These are phyloP conservation scores for Nebria ingens DNA, from an alignment of 1,140 invertebrate genomes.

Conservation along the genomic window DNA sequence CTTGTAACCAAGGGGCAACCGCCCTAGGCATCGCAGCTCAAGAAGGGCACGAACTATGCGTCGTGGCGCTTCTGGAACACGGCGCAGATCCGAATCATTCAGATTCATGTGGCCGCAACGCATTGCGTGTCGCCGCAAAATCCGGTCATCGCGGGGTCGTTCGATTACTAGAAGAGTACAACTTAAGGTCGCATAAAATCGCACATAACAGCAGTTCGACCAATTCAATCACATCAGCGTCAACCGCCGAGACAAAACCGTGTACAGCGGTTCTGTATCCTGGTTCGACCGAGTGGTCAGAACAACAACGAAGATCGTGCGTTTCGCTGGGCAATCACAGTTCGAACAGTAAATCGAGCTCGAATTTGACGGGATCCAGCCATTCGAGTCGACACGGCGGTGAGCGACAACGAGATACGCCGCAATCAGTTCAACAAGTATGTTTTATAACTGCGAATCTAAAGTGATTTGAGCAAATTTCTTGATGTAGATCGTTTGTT, in stretches of 20 bases:
- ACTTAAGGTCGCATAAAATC: constrained; percentile 24
- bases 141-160: constrained; percentile 64
- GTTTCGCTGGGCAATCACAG: constrained; percentile 60
- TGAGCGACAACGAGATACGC: constrained; percentile 4
- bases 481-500: constrained; percentile 12
- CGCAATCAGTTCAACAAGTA: constrained; percentile 5
- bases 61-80: constrained; percentile 71
- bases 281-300: constrained; percentile 41
- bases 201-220: constrained; percentile 43
- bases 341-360: constrained; percentile 59
- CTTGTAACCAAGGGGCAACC: constrained; percentile 89
- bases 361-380: constrained; percentile 49
- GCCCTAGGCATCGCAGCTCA: constrained; percentile 76
- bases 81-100: constrained; percentile 88
- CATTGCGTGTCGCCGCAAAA: constrained; percentile 65
- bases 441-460: background rate
- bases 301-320: constrained; percentile 57
- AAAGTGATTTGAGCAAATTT: background rate
- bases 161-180: constrained; percentile 50
- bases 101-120: constrained; percentile 79
- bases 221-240: constrained; percentile 48
- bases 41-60: constrained; percentile 87
- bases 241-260: constrained; percentile 58
- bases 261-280: constrained; percentile 51
- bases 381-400: constrained; percentile 32